These are phyloP conservation scores for Glyptemys insculpta DNA, from an alignment of 2,797 vertebrate genomes.

Conservation along the genomic window DNA sequence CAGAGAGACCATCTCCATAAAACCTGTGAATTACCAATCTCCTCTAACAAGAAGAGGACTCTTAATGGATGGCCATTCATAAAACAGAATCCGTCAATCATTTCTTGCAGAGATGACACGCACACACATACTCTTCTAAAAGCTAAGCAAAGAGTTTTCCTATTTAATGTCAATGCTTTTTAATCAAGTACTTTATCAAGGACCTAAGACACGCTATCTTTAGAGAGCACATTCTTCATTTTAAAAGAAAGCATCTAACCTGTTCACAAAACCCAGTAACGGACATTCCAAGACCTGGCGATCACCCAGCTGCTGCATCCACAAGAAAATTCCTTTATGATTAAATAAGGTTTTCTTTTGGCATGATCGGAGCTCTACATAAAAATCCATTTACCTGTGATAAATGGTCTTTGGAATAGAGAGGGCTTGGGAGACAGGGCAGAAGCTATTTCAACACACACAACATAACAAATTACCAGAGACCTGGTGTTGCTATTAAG, in stretches of 20 bases:
- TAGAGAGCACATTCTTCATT: neutral
- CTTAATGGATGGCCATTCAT: slow-evolving; percentile 3
- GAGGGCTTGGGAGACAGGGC: accelerated
- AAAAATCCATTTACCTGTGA: neutral
- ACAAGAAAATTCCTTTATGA: neutral
- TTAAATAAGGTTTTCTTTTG: neutral
- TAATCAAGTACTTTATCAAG: slow-evolving; percentile 46
- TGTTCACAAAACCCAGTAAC: neutral
- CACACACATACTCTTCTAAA: neutral
- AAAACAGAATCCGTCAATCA: neutral
- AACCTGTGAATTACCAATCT: neutral
- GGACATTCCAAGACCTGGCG: accelerated
- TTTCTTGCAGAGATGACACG: accelerated
- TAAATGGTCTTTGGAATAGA: neutral
- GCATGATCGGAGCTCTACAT: neutral
- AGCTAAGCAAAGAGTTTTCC: slow-evolving; percentile 62
- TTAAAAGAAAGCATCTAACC: slow-evolving; percentile 32
- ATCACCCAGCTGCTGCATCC: accelerated
- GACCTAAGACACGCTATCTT: slow-evolving; percentile 51
- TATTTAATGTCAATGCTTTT: slow-evolving; percentile 68
- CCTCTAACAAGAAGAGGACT: neutral
- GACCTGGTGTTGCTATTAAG: neutral
- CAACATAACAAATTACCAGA: neutral
- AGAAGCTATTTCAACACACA: neutral
- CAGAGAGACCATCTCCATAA: accelerated